These are phyloP conservation scores for Rachycentron canadum DNA, from an alignment of 2,797 vertebrate species.

Conservation along the genomic window DNA sequence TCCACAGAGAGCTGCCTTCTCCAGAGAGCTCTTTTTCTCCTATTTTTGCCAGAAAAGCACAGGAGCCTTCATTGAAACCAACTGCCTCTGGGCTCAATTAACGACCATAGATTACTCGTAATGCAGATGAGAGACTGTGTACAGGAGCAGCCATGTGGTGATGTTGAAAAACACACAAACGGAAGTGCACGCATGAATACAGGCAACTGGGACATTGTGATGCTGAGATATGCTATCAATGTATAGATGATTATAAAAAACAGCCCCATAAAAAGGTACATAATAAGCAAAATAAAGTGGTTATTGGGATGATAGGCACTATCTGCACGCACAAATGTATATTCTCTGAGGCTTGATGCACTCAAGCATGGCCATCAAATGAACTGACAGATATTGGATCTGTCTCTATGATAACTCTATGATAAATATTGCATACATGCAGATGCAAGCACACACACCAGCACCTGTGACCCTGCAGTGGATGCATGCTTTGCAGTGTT, in stretches of 20 bases:
- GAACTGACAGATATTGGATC: neutral
- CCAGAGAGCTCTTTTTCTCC: constrained; percentile 68
- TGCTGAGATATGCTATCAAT: constrained; percentile 28
- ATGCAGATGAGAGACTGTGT: constrained; percentile 74
- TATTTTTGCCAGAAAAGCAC: constrained; percentile 75
- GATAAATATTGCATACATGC: neutral
- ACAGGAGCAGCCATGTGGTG: constrained; percentile 45
- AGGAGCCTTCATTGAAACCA: constrained; percentile 78
- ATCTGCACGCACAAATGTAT: neutral
- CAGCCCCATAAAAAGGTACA: neutral
- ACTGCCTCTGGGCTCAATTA: constrained; percentile 85
- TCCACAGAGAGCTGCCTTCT: constrained; percentile 75
- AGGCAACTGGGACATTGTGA: constrained; percentile 29
- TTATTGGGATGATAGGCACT: constrained; percentile 14
- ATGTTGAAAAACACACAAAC: constrained; percentile 44
- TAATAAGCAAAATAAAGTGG: constrained; percentile 20
- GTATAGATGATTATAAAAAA: constrained; percentile 25
- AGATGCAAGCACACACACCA: neutral
- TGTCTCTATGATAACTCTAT: neutral
- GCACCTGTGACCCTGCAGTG: constrained; percentile 10
- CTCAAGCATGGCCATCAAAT: neutral
- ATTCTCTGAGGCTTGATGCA: constrained; percentile 1
- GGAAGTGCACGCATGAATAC: constrained; percentile 17
- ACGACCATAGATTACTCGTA: constrained; percentile 79
- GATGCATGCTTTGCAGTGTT: constrained; percentile 26